Percentiles rank a stretch among this genome's conserved stretches.
Conservation (phyloP, 2,113 vertebrate species). For the Aleadryas rufinucha region DNA sequence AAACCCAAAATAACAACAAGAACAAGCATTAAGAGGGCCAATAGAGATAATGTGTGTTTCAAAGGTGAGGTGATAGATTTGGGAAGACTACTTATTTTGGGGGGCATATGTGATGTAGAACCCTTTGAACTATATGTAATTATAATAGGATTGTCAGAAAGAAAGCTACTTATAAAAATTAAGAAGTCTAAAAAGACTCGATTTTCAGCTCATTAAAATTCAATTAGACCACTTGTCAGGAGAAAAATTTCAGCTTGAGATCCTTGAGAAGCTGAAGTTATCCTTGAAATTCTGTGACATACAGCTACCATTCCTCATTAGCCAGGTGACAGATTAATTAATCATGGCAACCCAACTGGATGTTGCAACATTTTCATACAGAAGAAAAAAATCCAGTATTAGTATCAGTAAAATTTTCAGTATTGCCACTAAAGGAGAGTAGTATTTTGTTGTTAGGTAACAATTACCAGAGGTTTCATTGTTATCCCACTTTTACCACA, state of each 20-base stretch:
- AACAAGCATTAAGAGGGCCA: not conserved
- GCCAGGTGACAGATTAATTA: slow-evolving; percentile 53
- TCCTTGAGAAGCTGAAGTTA: slow-evolving; percentile 46
- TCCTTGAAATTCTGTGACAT: slow-evolving; percentile 53
- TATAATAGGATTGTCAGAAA: not conserved
- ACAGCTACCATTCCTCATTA: slow-evolving; percentile 24
- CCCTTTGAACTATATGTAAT: not conserved
- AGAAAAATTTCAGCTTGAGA: slow-evolving; percentile 24
- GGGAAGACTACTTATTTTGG: not conserved
- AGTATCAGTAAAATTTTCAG: not conserved
- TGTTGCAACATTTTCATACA: slow-evolving; percentile 2
- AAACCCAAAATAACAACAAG: not conserved
- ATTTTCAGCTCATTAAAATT: slow-evolving; percentile 59
- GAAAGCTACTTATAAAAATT: not conserved
- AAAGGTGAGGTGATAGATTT: not conserved
- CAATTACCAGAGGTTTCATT: not conserved
- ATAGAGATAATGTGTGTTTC: not conserved
- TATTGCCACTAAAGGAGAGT: not conserved
- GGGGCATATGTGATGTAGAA: not conserved
- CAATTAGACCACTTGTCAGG: slow-evolving; percentile 35
- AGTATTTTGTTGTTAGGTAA: not conserved
- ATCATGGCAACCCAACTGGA: slow-evolving; percentile 2
- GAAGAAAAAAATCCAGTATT: not conserved
- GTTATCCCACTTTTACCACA: not conserved
- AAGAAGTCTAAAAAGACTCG: slow-evolving; percentile 11